Evolutionary conservation across 2,888 invertebrate genomes (phyloP).

Genomic region (Tipula confusa): DNA sequence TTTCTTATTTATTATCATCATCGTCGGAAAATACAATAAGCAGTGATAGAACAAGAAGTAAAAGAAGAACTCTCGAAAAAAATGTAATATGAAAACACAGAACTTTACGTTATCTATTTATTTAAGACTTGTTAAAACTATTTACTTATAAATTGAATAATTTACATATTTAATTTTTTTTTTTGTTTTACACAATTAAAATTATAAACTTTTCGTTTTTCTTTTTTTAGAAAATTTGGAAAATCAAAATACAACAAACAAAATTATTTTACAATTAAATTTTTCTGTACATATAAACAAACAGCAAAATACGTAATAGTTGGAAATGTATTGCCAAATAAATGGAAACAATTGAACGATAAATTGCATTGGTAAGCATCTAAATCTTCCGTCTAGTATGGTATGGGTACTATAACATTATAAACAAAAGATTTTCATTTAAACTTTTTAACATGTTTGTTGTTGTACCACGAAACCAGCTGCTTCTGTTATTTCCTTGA

Average conservation of each 20-base stretch:
- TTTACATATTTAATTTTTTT: background rate
- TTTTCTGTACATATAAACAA: background rate
- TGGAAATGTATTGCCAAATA: too few relatives aligned
- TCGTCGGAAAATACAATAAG: background rate
- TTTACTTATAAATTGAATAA: slow-evolving; percentile 20
- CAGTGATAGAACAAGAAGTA: background rate
- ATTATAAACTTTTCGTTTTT: background rate
- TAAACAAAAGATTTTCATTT: too few relatives aligned
- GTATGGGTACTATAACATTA: too few relatives aligned
- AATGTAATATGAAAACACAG: background rate
- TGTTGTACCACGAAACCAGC: too few relatives aligned
- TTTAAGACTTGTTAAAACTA: slow-evolving; percentile 20
- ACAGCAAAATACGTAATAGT: too few relatives aligned
- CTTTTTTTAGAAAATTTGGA: background rate
- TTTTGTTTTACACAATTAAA: background rate
- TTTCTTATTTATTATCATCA: too few relatives aligned
- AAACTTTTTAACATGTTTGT: too few relatives aligned
- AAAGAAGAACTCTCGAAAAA: background rate
- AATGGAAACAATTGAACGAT: too few relatives aligned
- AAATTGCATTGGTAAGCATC: too few relatives aligned
- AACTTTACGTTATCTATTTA: slow-evolving; percentile 14
- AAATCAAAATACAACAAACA: background rate
- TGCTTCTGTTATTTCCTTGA: too few relatives aligned
- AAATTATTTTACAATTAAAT: background rate
- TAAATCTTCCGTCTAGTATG: too few relatives aligned